Evolutionary conservation across 2,888 invertebrate species (phyloP), one percentile per base, ranked within the genome.

Genomic region (Xanthorhoe spadicearia): DNA sequence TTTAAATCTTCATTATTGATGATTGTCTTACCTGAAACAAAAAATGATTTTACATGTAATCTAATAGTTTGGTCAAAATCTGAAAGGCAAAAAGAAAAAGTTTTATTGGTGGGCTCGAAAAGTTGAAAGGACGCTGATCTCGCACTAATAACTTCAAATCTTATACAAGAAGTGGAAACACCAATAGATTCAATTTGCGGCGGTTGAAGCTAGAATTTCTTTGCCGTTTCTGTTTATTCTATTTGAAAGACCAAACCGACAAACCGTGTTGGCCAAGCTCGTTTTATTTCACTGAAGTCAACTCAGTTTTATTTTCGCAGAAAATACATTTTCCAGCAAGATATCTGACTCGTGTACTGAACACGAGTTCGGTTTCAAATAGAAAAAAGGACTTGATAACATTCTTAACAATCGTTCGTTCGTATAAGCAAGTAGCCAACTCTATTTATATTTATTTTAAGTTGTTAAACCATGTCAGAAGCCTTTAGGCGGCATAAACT

Each of bases 1-100:
- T 53, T 32, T 17, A 53, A 48, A 32, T 48, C 48, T 61, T 48
- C 61, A 49, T 48, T 17, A 9, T 10, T 19, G 48, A 35, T 53
- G 61, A 23, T 6, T 35, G 17, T 51, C 69, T 64, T 69, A 69
- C 69, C 69, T 69, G 69, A 61, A 69, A 38, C 9, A 66, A 64
- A 61, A 49, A 1, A 46, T 23, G n/a, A n/a, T n/a, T n/a, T n/a
- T n/a, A n/a, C n/a, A n/a, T n/a, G n/a, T n/a, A n/a, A n/a, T n/a
- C n/a, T n/a, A n/a, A n/a, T n/a, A n/a, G 15, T 13, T 17, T 48
- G 48, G 15, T 7, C 15, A 48, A 17, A 48, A 8, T 48, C 15
- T 46, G 17, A 56, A 17, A 10, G 0, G 9, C 38, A 9, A 23
- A 3, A 18, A 18, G 32, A 15, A 23, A 56, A 55, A 23, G 46